A percentile compares a stretch with the other conserved stretches of the same genome.
phyloP scores from a whole-genome alignment of 2,113 vertebrate genomes.

The Trachemys scripta region DNA sequence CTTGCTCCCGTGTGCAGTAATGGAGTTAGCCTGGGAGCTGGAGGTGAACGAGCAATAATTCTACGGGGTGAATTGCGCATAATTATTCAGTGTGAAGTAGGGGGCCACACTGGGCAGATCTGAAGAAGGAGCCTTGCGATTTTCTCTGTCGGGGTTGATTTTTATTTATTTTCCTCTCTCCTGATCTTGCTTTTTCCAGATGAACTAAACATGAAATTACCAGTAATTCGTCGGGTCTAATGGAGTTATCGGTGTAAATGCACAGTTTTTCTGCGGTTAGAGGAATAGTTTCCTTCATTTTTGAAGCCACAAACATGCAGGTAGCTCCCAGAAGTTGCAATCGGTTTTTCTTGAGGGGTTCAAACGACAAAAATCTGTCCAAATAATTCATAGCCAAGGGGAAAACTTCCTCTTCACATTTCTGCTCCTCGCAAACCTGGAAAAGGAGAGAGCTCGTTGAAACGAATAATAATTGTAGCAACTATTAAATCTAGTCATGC shows the following conservation, averaged over 20 bases:
- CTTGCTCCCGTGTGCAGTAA: background rate
- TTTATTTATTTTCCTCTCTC: background rate
- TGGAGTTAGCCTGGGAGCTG: background rate
- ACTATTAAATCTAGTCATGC: background rate
- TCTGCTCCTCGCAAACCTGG: constrained; percentile 97
- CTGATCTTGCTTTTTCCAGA: background rate
- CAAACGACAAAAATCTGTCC: constrained; percentile 96
- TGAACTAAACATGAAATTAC: constrained; percentile 81
- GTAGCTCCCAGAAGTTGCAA: constrained; percentile 95
- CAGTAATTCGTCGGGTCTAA: constrained; percentile 93
- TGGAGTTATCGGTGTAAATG: constrained; percentile 97
- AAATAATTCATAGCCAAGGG: constrained; percentile 98
- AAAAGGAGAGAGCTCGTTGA: constrained; percentile 51
- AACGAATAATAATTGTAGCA: background rate
- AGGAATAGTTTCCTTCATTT: constrained; percentile 99
- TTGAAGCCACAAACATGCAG: constrained; percentile 98
- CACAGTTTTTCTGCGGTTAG: constrained; percentile 96
- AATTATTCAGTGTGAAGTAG: background rate
- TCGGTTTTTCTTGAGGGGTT: constrained; percentile 91
- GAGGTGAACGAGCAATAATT: background rate
- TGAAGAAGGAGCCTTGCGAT: background rate
- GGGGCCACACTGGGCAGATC: background rate
- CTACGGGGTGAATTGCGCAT: background rate
- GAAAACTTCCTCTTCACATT: constrained; percentile 98
- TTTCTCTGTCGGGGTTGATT: background rate